A percentile compares a stretch with the other conserved stretches of the same genome.
phyloP scores from a whole-genome alignment of 1,140 invertebrate species.

The Andricus grossulariae region DNA sequence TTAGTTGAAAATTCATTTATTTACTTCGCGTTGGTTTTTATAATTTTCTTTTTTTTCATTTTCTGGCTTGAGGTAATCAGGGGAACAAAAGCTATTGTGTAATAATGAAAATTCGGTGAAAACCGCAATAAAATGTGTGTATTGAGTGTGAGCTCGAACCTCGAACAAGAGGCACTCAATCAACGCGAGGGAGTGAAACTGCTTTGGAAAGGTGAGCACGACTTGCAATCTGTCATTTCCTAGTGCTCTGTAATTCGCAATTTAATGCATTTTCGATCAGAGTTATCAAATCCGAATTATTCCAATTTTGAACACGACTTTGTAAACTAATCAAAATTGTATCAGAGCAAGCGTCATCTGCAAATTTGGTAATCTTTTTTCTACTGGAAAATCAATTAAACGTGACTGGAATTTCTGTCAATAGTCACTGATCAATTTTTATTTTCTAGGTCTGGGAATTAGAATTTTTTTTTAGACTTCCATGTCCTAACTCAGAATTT shows the following conservation, averaged over 20 bases:
- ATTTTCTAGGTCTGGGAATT: too few species aligned
- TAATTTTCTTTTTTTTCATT: neutral
- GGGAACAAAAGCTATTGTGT: neutral
- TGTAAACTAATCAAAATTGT: too few species aligned
- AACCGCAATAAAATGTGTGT: neutral
- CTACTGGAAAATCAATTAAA: too few species aligned
- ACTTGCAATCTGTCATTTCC: slow-evolving; percentile 15
- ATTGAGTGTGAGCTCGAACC: neutral
- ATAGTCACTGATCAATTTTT: too few species aligned
- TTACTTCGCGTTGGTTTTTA: too few species aligned
- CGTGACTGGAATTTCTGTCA: too few species aligned
- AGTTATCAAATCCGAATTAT: neutral
- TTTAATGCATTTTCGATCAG: neutral
- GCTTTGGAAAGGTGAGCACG: neutral
- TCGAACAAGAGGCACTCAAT: slow-evolving; percentile 18
- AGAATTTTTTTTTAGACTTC: too few species aligned
- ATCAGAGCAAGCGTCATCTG: too few species aligned
- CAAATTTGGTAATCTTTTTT: too few species aligned
- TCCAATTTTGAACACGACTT: neutral
- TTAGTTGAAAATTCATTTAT: too few species aligned
- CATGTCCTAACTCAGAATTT: too few species aligned
- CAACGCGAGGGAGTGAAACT: neutral
- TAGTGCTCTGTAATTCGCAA: neutral
- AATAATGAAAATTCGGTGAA: neutral
- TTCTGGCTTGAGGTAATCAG: neutral